Percentiles rank a stretch among this genome's conserved stretches.
phyloP scores from a whole-genome alignment of 1,140 invertebrate genomes.

The Prorops nasuta region DNA sequence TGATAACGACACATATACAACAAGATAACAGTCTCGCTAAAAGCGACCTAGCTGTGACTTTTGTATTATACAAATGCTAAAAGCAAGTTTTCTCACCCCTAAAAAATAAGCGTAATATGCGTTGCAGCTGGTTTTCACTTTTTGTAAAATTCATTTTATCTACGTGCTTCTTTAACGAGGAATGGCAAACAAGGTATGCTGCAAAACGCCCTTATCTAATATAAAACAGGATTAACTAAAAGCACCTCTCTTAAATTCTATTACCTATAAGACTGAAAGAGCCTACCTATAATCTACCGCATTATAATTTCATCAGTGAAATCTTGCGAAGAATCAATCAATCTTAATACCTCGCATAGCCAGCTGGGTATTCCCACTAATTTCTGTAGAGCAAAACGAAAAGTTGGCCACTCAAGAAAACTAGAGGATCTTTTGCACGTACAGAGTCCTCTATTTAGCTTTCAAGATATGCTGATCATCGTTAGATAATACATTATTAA shows the following conservation, averaged over 20 bases:
- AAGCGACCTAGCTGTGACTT: conserved; percentile 8
- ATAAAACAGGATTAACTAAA: conserved; percentile 43
- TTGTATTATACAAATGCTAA: conserved; percentile 16
- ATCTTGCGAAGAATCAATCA: too few species aligned
- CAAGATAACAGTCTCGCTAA: conserved; percentile 22
- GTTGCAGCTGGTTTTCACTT: conserved; percentile 17
- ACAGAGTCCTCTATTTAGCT: conserved; percentile 12
- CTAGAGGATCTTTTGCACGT: conserved; percentile 7
- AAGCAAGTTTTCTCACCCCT: conserved; percentile 1
- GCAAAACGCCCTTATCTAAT: conserved; percentile 26
- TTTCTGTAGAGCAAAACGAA: conserved; percentile 22
- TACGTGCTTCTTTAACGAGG: not conserved
- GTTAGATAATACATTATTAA: not conserved
- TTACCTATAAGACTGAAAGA: conserved; percentile 14
- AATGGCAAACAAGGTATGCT: conserved; percentile 7
- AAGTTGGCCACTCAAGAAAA: conserved; percentile 34
- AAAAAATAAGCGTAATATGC: conserved; percentile 39
- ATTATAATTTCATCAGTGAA: too few species aligned
- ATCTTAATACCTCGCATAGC: too few species aligned
- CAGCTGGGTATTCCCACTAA: too few species aligned
- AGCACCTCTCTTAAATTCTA: conserved; percentile 40
- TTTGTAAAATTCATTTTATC: conserved; percentile 8
- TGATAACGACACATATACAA: conserved; percentile 24
- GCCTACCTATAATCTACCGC: conserved; percentile 17
- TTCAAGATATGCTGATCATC: conserved; percentile 30